Evolutionary conservation across 2,113 vertebrate species (phyloP).

Genomic region (Natator depressus): DNA sequence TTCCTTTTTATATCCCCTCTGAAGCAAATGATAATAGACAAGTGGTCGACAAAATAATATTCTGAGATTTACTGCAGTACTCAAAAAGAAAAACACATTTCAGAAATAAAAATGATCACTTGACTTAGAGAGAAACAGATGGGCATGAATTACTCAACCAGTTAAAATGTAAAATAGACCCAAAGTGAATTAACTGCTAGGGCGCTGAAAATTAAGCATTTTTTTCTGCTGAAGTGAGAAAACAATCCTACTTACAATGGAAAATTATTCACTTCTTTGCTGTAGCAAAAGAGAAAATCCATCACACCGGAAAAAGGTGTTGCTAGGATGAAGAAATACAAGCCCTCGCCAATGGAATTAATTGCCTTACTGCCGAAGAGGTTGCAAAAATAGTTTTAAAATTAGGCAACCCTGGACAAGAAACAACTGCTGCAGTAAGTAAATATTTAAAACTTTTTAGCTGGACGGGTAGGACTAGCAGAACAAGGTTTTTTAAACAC

Average conservation of each 20-base stretch:
- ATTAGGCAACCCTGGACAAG: not conserved
- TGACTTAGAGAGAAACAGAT: constrained; percentile 62
- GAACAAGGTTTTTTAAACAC: not conserved
- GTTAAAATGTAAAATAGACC: constrained; percentile 56
- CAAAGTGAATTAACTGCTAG: constrained; percentile 46
- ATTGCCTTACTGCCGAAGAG: not conserved
- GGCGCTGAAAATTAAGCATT: constrained; percentile 32
- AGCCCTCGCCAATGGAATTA: not conserved
- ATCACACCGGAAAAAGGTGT: constrained; percentile 27
- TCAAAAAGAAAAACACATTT: constrained; percentile 49
- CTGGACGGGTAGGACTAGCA: not conserved
- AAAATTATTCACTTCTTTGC: constrained; percentile 57
- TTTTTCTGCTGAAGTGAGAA: constrained; percentile 60
- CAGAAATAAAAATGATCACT: constrained; percentile 34
- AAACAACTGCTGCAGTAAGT: constrained; percentile 1
- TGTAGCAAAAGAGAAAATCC: constrained; percentile 55
- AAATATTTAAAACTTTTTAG: constrained; percentile 3
- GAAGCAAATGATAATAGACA: constrained; percentile 26
- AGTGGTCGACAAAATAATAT: constrained; percentile 3
- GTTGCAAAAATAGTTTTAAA: constrained; percentile 15
- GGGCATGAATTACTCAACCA: constrained; percentile 58
- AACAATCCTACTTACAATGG: constrained; percentile 52
- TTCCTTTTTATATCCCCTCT: not conserved
- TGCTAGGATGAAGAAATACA: constrained; percentile 29
- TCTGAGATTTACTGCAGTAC: constrained; percentile 34